phyloP scores from a whole-genome alignment of 1,140 invertebrate species.

The Drosophila varians region DNA sequence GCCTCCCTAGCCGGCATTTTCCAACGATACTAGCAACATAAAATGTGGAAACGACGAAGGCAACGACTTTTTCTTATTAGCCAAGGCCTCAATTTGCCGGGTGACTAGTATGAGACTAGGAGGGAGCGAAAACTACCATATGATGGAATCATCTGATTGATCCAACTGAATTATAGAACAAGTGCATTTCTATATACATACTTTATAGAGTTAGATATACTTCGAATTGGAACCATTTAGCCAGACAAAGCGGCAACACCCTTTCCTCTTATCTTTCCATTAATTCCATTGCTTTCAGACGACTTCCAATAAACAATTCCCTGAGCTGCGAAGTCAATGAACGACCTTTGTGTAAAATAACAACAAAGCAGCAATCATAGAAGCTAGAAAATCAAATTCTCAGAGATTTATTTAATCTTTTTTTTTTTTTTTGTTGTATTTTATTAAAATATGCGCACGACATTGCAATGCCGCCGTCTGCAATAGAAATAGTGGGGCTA shows the following conservation, averaged over 20 bases:
- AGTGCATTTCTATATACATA: not conserved
- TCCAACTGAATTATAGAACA: slow-evolving; percentile 4
- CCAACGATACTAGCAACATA: slow-evolving; percentile 36
- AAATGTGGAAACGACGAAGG: slow-evolving; percentile 9
- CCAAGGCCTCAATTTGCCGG: slow-evolving; percentile 52
- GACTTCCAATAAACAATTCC: slow-evolving; percentile 30
- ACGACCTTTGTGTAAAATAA: slow-evolving; percentile 60
- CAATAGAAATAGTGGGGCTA: slow-evolving; percentile 13
- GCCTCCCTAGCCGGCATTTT: slow-evolving; percentile 66
- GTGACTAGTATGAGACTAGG: not conserved
- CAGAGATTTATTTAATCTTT: slow-evolving; percentile 26
- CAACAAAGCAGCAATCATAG: slow-evolving; percentile 11
- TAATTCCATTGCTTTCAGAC: slow-evolving; percentile 17
- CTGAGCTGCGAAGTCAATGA: slow-evolving; percentile 59
- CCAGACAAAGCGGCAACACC: slow-evolving; percentile 12
- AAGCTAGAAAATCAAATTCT: slow-evolving; percentile 49
- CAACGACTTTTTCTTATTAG: slow-evolving; percentile 71
- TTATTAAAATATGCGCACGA: slow-evolving; percentile 61
- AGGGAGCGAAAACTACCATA: slow-evolving; percentile 7
- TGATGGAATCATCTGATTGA: slow-evolving; percentile 26
- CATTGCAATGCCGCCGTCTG: slow-evolving; percentile 56
- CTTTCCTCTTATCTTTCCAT: slow-evolving; percentile 49
- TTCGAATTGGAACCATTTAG: not conserved
- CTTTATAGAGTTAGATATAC: no score
- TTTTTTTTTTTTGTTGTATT: slow-evolving; percentile 12